These are phyloP conservation scores for Ophion obscuratus DNA, from an alignment of 2,888 invertebrate species.

Conservation along the genomic window DNA sequence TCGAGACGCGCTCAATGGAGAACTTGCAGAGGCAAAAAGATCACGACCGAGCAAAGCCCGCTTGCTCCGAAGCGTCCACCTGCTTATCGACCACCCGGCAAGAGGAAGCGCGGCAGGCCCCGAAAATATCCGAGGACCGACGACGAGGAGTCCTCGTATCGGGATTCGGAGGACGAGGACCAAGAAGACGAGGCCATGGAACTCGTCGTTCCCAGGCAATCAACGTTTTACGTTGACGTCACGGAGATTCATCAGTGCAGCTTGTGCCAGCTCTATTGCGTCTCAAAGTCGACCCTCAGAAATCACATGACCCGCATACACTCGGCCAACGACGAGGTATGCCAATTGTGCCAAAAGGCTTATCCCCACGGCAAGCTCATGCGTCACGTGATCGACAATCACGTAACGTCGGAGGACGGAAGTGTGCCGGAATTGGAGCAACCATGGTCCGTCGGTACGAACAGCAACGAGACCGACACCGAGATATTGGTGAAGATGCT, in stretches of 20 bases:
- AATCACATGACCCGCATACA: constrained; percentile 71
- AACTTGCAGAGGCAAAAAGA: constrained; percentile 17
- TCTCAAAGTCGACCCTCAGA: constrained; percentile 39
- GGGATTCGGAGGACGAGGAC: not conserved
- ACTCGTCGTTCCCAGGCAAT: not conserved
- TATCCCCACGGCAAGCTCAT: constrained; percentile 69
- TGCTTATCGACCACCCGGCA: not conserved
- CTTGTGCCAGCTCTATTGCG: constrained; percentile 60
- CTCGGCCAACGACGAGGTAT: constrained; percentile 66
- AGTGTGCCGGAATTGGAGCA: not conserved
- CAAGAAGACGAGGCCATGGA: not conserved
- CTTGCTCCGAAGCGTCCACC: not conserved
- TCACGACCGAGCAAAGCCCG: not conserved
- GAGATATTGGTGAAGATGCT: constrained; percentile 68
- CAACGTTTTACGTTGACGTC: constrained; percentile 45
- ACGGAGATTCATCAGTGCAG: constrained; percentile 61
- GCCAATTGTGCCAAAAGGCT: constrained; percentile 71
- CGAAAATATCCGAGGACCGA: constrained; percentile 2
- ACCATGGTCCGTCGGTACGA: constrained; percentile 27
- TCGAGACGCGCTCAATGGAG: not conserved
- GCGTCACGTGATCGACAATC: constrained; percentile 73
- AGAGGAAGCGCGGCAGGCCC: constrained; percentile 31
- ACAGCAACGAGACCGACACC: constrained; percentile 68
- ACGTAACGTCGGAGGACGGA: constrained; percentile 61
- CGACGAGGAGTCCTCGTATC: constrained; percentile 19